Evolutionary conservation across 2,797 vertebrate genomes (phyloP).

Genomic region (Aotus griseimembra): DNA sequence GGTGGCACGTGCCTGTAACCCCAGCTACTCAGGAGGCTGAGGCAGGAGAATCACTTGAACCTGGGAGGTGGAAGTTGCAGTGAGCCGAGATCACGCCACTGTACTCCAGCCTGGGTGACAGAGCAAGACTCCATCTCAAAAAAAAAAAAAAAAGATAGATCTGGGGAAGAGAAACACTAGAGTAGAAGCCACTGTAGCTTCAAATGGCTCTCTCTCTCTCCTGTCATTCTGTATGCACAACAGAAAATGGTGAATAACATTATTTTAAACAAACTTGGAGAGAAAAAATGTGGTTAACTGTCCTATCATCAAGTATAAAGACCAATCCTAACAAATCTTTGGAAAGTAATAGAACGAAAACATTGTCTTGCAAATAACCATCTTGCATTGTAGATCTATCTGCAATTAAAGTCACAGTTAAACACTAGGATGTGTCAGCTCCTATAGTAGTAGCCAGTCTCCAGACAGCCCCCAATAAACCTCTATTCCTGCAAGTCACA

Average conservation of each 20-base stretch:
- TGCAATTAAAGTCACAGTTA: not conserved
- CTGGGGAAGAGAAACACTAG: not conserved
- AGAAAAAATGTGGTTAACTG: rapidly evolving
- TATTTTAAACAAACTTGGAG: not conserved
- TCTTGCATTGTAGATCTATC: not conserved
- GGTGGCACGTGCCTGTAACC: not conserved
- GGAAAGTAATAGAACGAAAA: not conserved
- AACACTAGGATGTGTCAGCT: not conserved
- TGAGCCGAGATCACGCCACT: not conserved
- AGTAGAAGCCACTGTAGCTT: not conserved
- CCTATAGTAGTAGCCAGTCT: not conserved
- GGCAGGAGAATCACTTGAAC: not conserved
- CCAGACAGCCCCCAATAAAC: no score
- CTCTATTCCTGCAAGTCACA: not conserved
- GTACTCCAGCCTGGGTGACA: not conserved
- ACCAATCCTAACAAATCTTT: not conserved
- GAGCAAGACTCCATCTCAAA: not conserved
- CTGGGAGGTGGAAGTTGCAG: not conserved
- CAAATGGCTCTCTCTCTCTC: not conserved
- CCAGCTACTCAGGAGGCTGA: not conserved
- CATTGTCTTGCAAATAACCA: not conserved
- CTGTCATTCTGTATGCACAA: not conserved
- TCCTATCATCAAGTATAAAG: not conserved
- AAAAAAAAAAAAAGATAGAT: not conserved
- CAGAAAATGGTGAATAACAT: not conserved